Conservation (phyloP, 2,888 invertebrate genomes). For the Acanthosepion lycidas region DNA sequence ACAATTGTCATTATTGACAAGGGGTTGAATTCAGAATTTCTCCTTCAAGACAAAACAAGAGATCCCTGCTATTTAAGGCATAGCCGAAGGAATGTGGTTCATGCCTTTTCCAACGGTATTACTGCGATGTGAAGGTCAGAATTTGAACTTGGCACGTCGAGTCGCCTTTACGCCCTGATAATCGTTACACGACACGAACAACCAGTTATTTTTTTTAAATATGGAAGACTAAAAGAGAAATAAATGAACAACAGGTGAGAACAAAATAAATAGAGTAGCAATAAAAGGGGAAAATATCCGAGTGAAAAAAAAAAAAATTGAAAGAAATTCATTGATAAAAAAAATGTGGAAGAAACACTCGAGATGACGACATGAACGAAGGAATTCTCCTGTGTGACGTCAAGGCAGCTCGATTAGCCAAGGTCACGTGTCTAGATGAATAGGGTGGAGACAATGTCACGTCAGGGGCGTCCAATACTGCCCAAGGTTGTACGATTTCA, state of each 20-base stretch:
- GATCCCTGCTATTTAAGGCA: no score
- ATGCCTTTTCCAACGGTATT: no score
- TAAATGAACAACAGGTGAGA: constrained; percentile 33
- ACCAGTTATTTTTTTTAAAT: not conserved
- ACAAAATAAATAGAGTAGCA: not conserved
- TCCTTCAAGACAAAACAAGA: no score
- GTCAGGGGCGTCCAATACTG: constrained; percentile 13
- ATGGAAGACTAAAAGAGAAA: not conserved
- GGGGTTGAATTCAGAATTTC: no score
- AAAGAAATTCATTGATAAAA: not conserved
- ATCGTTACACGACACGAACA: not conserved
- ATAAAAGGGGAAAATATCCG: no score
- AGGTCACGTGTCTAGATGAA: not conserved
- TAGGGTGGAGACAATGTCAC: constrained; percentile 33
- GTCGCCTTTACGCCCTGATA: no score
- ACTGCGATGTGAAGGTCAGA: no score
- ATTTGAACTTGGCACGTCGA: no score
- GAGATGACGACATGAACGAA: not conserved
- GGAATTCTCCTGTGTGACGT: constrained; percentile 18
- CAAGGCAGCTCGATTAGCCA: not conserved
- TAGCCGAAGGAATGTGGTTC: no score
- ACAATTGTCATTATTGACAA: no score
- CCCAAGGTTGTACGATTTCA: constrained; percentile 1
- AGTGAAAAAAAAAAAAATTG: no score
- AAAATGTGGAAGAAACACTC: not conserved